Conservation (phyloP, 2,797 vertebrate species). For the Megaceryle alcyon region DNA sequence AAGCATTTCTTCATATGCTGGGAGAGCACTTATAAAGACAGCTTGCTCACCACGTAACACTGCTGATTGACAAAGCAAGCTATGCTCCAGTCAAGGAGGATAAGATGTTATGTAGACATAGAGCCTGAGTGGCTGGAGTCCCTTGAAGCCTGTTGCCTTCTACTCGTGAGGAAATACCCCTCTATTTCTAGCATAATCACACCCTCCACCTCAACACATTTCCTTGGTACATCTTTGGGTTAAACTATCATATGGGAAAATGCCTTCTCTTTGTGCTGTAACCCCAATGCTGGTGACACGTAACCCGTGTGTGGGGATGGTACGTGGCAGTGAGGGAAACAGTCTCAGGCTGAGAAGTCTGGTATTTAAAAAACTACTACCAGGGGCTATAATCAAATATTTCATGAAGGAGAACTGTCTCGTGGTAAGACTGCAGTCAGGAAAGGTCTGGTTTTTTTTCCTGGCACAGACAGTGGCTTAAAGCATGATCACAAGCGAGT, state of each 20-base stretch:
- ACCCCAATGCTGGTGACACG: neutral
- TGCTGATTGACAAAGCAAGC: neutral
- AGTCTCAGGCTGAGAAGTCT: conserved; percentile 24
- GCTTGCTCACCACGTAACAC: neutral
- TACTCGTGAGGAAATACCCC: neutral
- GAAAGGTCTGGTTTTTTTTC: neutral
- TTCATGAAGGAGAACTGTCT: neutral
- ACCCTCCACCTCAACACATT: neutral
- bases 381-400: neutral
- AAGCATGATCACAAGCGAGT: neutral
- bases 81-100: neutral
- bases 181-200: neutral
- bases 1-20: neutral
- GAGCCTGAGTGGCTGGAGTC: neutral
- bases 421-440: neutral
- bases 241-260: neutral
- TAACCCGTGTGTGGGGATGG: neutral
- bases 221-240: neutral
- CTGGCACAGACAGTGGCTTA: neutral
- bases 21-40: neutral
- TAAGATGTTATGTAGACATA: neutral
- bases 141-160: neutral
- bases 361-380: conserved; percentile 34
- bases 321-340: neutral
- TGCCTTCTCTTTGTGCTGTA: neutral